phyloP scores from a whole-genome alignment of 2,888 invertebrate species.

The Sepioteuthis lessoniana region DNA sequence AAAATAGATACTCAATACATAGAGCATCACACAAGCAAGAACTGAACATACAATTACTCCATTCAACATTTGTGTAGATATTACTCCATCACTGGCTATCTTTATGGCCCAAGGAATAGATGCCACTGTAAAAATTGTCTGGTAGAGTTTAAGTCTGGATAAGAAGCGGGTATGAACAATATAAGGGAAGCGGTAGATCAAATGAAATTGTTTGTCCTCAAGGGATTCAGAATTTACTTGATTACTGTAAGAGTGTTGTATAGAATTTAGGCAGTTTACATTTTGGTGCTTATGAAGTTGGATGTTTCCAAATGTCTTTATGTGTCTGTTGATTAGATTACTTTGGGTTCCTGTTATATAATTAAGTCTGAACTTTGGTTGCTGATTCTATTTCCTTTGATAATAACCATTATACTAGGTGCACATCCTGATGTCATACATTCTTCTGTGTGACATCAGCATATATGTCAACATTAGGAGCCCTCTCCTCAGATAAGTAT shows the following conservation, averaged over 20 bases:
- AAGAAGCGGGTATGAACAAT: slow-evolving; percentile 60
- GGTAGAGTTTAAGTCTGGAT: slow-evolving; percentile 68
- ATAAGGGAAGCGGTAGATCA: slow-evolving; percentile 63
- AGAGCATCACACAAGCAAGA: slow-evolving; percentile 78
- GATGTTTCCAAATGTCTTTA: not conserved
- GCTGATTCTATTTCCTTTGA: too few species aligned
- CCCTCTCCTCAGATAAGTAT: too few species aligned
- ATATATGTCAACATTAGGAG: too few species aligned
- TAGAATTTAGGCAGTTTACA: not conserved
- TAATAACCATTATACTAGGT: too few species aligned
- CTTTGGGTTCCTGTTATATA: not conserved
- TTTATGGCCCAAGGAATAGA: slow-evolving; percentile 55
- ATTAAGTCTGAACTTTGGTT: not conserved
- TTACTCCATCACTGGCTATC: slow-evolving; percentile 52
- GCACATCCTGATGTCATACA: too few species aligned
- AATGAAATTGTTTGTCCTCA: not conserved
- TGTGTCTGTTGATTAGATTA: not conserved
- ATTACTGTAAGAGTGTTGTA: not conserved
- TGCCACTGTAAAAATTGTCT: slow-evolving; percentile 61
- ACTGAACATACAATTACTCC: slow-evolving; percentile 52
- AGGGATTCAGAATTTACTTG: not conserved
- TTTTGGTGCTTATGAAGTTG: not conserved
- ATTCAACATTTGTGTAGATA: slow-evolving; percentile 45
- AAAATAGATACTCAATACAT: slow-evolving; percentile 78
- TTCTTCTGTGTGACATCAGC: too few species aligned